These are phyloP conservation scores for Drosophila neutralis DNA, from an alignment of 2,888 invertebrate species.

Conservation along the genomic window DNA sequence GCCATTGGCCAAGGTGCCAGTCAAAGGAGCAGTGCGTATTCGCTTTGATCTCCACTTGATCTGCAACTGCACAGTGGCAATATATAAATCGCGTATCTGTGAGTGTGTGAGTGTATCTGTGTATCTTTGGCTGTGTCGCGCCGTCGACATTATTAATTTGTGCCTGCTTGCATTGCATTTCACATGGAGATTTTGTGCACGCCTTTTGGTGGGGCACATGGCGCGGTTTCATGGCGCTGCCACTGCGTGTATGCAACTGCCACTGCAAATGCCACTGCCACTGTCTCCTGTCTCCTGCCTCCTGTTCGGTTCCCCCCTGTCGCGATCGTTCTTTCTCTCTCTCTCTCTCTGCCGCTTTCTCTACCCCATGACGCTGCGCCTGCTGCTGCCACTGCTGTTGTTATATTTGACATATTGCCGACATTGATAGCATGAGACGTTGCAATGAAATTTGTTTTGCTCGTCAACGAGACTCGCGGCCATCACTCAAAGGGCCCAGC, in stretches of 20 bases:
- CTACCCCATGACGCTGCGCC: conserved; percentile 36
- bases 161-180: conserved; percentile 60
- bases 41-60: conserved; percentile 63
- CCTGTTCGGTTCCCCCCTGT: conserved; percentile 6
- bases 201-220: conserved; percentile 49
- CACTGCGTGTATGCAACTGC: conserved; percentile 18
- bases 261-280: conserved; percentile 12
- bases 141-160: conserved; percentile 75
- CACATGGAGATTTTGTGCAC: conserved; percentile 64
- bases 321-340: conserved; percentile 16
- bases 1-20: conserved; percentile 37
- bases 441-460: conserved; percentile 78
- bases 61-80: conserved; percentile 21
- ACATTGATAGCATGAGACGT: conserved; percentile 77
- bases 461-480: conserved; percentile 70
- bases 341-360: not conserved
- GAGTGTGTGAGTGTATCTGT: conserved; percentile 8
- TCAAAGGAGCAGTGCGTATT: conserved; percentile 31
- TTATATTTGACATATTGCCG: conserved; percentile 73
- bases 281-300: not conserved
- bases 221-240: conserved; percentile 35
- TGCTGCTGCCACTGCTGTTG: conserved; percentile 35
- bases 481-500: conserved; percentile 58
- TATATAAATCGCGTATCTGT: not conserved
- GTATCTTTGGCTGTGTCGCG: conserved; percentile 39